Evolutionary conservation across 2,113 vertebrate genomes (phyloP).

Genomic region (Hippocampus zosterae): DNA sequence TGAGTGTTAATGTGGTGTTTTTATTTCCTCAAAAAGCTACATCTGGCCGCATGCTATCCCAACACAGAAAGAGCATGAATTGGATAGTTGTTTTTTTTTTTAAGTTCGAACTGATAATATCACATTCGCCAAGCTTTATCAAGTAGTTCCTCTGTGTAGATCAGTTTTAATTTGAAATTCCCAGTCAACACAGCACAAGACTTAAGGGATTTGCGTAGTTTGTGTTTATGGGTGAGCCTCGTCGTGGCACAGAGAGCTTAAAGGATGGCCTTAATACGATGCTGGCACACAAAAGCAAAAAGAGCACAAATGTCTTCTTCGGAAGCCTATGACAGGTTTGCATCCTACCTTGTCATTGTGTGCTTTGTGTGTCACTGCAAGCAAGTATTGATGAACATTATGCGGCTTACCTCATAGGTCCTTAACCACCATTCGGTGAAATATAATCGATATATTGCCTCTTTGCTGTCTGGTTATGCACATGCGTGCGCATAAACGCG

Average conservation of each 20-base stretch:
- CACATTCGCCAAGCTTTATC: not conserved
- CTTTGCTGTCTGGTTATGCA: not conserved
- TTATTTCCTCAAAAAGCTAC: not conserved
- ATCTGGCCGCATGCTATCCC: not conserved
- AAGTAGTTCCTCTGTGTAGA: not conserved
- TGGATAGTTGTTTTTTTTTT: not conserved
- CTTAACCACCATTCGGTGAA: too few species aligned
- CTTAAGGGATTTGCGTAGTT: not conserved
- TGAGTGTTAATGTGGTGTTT: not conserved
- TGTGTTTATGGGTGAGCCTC: constrained; percentile 5
- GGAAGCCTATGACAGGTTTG: constrained; percentile 14
- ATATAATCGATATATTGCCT: not conserved
- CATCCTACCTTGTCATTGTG: not conserved
- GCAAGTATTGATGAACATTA: not conserved
- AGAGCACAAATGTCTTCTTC: constrained; percentile 30
- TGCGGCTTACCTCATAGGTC: constrained; percentile 1
- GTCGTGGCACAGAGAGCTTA: constrained; percentile 40
- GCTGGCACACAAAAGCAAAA: constrained; percentile 53
- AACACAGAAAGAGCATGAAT: not conserved
- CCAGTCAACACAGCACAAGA: constrained; percentile 17
- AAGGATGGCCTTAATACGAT: constrained; percentile 66
- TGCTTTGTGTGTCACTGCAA: not conserved
- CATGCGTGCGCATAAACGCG: not conserved
- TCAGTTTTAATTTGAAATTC: not conserved
- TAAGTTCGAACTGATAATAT: not conserved